Percentiles rank a stretch among this genome's conserved stretches.
phyloP scores from a whole-genome alignment of 1,140 invertebrate species.

The Hetaerina americana region DNA sequence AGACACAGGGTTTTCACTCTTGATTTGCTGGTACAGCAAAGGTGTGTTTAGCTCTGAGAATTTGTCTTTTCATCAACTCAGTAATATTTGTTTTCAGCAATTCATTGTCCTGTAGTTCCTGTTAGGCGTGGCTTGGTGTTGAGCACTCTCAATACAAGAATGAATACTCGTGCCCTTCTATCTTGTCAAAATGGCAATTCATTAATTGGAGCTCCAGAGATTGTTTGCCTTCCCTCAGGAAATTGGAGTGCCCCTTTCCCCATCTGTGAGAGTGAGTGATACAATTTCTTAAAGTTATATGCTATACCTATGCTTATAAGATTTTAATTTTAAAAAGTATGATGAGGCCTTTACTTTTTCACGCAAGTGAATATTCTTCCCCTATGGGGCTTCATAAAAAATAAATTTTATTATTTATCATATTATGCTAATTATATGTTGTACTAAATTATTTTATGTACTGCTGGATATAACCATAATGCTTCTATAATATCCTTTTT shows the following conservation, averaged over 20 bases:
- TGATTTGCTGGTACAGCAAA: too few relatives aligned
- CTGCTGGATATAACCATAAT: too few relatives aligned
- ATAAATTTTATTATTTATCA: too few relatives aligned
- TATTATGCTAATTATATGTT: too few relatives aligned
- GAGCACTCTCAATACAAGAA: conserved; percentile 51
- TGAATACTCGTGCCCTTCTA: conserved; percentile 59
- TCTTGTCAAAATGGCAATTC: conserved; percentile 70
- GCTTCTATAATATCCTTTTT: too few relatives aligned
- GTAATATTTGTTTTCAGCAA: conserved; percentile 33
- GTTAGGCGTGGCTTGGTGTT: conserved; percentile 52
- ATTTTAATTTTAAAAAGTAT: too few relatives aligned
- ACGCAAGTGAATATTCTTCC: too few relatives aligned
- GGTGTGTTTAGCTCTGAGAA: too few relatives aligned
- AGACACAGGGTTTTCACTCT: too few relatives aligned
- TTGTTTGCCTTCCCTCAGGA: conserved; percentile 62
- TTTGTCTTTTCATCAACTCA: background rate
- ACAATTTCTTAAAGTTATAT: conserved; percentile 1
- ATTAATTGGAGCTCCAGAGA: conserved; percentile 54
- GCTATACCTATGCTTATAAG: conserved; percentile 3
- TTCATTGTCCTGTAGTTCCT: conserved; percentile 57
- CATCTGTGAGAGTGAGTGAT: conserved; percentile 58
- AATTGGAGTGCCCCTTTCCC: conserved; percentile 71
- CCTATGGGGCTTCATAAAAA: too few relatives aligned
- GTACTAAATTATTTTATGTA: too few relatives aligned
- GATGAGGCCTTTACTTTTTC: too few relatives aligned